A percentile compares a stretch with the other conserved stretches of the same genome.
Evolutionary conservation across 2,888 invertebrate species (phyloP).

Genomic region (Zele albiditarsus): DNA sequence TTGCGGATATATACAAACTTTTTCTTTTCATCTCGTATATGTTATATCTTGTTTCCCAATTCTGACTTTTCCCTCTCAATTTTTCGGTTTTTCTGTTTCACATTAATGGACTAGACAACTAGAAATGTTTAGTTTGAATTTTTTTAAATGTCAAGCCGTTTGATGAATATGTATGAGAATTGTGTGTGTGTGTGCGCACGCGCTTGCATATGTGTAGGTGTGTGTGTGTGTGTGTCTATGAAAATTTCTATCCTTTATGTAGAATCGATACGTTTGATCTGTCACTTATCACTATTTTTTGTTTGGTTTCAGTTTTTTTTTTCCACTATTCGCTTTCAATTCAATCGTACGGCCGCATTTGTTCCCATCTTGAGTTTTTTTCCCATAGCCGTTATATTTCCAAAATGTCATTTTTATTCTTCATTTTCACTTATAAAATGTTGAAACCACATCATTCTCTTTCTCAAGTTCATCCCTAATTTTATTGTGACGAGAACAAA

Average conservation of each 20-base stretch:
- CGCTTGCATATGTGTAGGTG: no score
- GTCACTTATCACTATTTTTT: not conserved
- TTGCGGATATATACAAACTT: not conserved
- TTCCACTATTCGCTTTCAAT: not conserved
- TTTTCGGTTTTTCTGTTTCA: slow-evolving; percentile 42
- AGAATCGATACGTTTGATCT: not conserved
- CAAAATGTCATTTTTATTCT: not conserved
- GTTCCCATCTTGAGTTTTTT: not conserved
- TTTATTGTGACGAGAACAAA: slow-evolving; percentile 55
- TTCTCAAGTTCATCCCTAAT: slow-evolving; percentile 46
- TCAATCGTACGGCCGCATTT: not conserved
- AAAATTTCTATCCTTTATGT: not conserved
- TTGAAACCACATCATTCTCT: slow-evolving; percentile 35
- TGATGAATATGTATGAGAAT: not conserved
- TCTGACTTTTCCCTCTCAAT: slow-evolving; percentile 39
- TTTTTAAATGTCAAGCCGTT: not conserved
- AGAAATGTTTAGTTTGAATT: slow-evolving; percentile 46
- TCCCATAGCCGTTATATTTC: not conserved
- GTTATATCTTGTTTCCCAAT: slow-evolving; percentile 20
- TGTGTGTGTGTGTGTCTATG: not conserved
- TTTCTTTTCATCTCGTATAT: not conserved
- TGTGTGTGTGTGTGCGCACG: no score
- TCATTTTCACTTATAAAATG: slow-evolving; percentile 15
- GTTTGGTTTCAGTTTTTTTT: not conserved
- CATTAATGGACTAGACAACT: slow-evolving; percentile 63